These are phyloP conservation scores for Polydrusus pterygomalis DNA, from an alignment of 2,888 invertebrate species.

Conservation along the genomic window DNA sequence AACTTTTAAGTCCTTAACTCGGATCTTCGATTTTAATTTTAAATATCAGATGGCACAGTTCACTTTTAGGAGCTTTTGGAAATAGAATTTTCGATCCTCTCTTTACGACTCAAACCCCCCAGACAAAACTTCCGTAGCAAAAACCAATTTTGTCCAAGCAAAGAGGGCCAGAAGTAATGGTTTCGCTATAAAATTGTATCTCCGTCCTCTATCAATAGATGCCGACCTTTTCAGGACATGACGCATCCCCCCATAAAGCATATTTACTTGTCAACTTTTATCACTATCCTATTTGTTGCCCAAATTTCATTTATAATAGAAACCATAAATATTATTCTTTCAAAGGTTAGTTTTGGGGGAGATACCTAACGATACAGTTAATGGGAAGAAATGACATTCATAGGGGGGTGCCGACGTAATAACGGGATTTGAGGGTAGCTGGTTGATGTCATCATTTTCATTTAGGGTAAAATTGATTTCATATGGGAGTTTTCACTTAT, in stretches of 20 bases:
- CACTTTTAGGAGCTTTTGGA: slow-evolving; percentile 15
- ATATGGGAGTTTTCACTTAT: no score
- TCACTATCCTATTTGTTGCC: slow-evolving; percentile 59
- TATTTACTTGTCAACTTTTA: slow-evolving; percentile 63
- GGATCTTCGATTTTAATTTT: background rate
- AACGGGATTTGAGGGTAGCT: slow-evolving; percentile 14
- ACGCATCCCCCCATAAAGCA: slow-evolving; percentile 56
- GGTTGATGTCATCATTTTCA: slow-evolving; percentile 28
- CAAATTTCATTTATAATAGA: slow-evolving; percentile 59
- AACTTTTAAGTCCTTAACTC: background rate
- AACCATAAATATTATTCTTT: slow-evolving; percentile 54
- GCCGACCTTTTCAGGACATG: slow-evolving; percentile 49
- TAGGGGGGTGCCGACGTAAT: slow-evolving; percentile 22
- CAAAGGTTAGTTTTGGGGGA: slow-evolving; percentile 41
- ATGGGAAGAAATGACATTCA: slow-evolving; percentile 41
- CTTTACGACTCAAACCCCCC: slow-evolving; percentile 34
- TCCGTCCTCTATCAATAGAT: slow-evolving; percentile 44
- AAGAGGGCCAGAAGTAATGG: slow-evolving; percentile 44
- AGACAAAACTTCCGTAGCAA: slow-evolving; percentile 44
- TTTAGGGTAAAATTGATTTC: background rate
- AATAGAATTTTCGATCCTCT: slow-evolving; percentile 7
- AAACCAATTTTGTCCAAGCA: slow-evolving; percentile 49
- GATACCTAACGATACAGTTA: slow-evolving; percentile 35
- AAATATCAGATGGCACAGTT: background rate
- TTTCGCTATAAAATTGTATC: slow-evolving; percentile 54